Base-by-base conservation (phyloP, 2,888 invertebrate genomes). In the Heliconius aoede region DNA sequence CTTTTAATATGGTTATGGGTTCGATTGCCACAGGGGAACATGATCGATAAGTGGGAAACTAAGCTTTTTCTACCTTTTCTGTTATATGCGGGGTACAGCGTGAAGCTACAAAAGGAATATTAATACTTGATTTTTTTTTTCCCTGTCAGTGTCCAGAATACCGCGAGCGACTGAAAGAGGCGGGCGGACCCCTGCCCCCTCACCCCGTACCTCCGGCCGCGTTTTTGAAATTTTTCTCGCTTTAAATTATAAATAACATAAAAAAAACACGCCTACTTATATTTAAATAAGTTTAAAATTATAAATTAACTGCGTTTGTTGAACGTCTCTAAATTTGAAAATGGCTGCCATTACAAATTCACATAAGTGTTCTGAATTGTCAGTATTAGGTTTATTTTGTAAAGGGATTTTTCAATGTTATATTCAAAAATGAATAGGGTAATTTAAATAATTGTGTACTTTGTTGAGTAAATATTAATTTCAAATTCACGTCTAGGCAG, bases 211-310 rank as follows among this genome's bases (percentile, higher is more conserved):
- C 98, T 32, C 98, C 98, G 58, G 97, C 97, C 65, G 98, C 97
- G 84, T 98, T 98, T 93, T 95, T 98, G 74, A 98, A 98, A 91
- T 98, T 98, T 92, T 98, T 98, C 95, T 98, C 98, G 58, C 96
- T 98, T 91, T 98, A 96, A 80, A 36, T 84, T 84, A 85, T 83
- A 81, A 82, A 83, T 85, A 84, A 80, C 82, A 83, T 82, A 81
- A 32, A 68, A 32, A 68, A 32, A 36, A 60, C 58, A 74, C 60
- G 71, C 74, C 74, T 62, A 76, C 71, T 69, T 61, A 32, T 69
- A 69, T 61, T 68, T 62, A 32, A 36, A 65, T 69, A 74, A 69
- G 51, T 61, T 68, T 28, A 46, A 67, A 46, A 26, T 46, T 60
- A 68, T 74, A n/a, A 74, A 30, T 62, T 46, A 46, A 72, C 40